Evolutionary conservation across 2,113 vertebrate species (phyloP).

Genomic region (Protobothrops flavoviridis): DNA sequence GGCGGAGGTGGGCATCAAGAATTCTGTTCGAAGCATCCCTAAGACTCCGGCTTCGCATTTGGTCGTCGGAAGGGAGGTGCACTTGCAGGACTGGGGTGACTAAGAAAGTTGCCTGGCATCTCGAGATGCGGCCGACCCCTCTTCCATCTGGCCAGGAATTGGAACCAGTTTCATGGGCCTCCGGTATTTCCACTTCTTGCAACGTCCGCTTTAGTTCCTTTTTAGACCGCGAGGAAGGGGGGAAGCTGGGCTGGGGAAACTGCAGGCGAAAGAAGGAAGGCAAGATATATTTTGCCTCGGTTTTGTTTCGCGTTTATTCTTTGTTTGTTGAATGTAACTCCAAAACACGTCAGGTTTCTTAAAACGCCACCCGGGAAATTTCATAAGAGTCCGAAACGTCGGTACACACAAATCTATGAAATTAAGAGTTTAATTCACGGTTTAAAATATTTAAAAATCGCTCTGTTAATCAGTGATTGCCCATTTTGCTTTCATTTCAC

Average conservation of each 20-base stretch:
- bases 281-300: neutral
- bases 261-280: neutral
- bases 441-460: neutral
- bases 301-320: neutral
- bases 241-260: neutral
- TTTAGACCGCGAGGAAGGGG: neutral
- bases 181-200: neutral
- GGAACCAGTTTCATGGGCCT: neutral
- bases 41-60: neutral
- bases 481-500: neutral
- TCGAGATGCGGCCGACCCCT: neutral
- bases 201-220: neutral
- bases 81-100: neutral
- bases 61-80: neutral
- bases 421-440: neutral
- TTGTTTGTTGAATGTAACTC: neutral
- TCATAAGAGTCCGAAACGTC: neutral
- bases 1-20: neutral
- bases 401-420: neutral
- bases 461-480: neutral
- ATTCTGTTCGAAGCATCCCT: neutral
- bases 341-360: neutral
- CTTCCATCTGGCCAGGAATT: neutral
- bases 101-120: neutral
- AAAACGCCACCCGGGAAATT: neutral